phyloP scores from a whole-genome alignment of 2,797 vertebrate species.

The Gobio occitaniae region DNA sequence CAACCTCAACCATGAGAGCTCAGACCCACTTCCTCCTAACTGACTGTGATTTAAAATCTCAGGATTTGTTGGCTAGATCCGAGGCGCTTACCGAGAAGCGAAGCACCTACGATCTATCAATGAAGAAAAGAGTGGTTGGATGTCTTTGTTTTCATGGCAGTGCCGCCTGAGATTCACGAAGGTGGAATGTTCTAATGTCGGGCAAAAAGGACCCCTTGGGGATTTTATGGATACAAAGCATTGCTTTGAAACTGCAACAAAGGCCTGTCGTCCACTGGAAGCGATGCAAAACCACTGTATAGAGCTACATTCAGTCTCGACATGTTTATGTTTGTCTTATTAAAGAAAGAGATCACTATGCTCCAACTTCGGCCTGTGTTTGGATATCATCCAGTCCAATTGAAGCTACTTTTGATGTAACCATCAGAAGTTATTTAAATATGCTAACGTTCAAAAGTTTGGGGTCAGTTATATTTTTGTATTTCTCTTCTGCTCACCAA shows the following conservation, averaged over 20 bases:
- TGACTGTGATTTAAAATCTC: slow-evolving; percentile 3
- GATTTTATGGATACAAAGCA: slow-evolving; percentile 6
- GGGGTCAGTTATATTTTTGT: neutral
- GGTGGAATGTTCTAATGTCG: neutral
- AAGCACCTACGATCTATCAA: slow-evolving; percentile 3
- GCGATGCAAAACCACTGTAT: neutral
- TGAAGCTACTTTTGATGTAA: neutral
- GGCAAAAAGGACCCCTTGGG: neutral
- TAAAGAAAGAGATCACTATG: slow-evolving; percentile 40
- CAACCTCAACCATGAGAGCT: slow-evolving; percentile 4
- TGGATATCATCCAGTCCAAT: neutral
- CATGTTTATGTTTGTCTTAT: slow-evolving; percentile 56
- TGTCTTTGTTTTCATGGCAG: slow-evolving; percentile 15
- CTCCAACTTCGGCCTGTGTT: slow-evolving; percentile 2
- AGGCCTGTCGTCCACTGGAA: neutral
- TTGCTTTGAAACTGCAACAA: slow-evolving; percentile 19
- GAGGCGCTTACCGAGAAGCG: neutral
- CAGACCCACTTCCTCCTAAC: slow-evolving; percentile 17
- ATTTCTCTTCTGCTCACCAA: neutral
- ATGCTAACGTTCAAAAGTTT: neutral
- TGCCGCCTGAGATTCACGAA: neutral
- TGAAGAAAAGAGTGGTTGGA: slow-evolving; percentile 8
- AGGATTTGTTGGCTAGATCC: neutral
- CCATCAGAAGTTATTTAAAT: neutral
- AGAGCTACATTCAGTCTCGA: slow-evolving; percentile 44